These are phyloP conservation scores for Xyrichtys novacula DNA, from an alignment of 2,797 vertebrate genomes.

Conservation along the genomic window DNA sequence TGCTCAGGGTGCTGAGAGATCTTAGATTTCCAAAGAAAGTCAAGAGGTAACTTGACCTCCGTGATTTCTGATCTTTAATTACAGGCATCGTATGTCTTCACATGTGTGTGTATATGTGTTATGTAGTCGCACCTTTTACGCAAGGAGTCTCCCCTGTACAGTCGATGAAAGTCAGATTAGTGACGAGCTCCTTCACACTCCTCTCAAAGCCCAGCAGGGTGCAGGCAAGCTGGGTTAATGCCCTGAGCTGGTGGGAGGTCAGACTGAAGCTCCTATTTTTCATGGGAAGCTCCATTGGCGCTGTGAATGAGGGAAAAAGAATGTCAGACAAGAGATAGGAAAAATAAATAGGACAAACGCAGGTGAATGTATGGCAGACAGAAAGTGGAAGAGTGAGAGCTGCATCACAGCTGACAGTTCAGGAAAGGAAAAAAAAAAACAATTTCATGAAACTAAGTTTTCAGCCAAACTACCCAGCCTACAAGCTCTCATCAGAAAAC, in stretches of 20 bases:
- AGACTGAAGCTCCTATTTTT: slow-evolving; percentile 86
- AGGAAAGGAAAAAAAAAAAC: slow-evolving; percentile 60
- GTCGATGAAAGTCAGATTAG: slow-evolving; percentile 84
- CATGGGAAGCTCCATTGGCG: slow-evolving; percentile 79
- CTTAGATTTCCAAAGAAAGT: background rate
- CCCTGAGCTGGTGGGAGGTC: slow-evolving; percentile 89
- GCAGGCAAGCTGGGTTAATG: slow-evolving; percentile 87
- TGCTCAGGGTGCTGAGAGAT: background rate
- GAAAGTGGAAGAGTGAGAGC: slow-evolving; percentile 25
- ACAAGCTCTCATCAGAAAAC: slow-evolving; percentile 67
- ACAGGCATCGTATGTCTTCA: background rate
- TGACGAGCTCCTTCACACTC: slow-evolving; percentile 84
- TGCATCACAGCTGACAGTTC: slow-evolving; percentile 52
- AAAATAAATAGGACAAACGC: slow-evolving; percentile 29
- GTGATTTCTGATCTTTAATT: background rate
- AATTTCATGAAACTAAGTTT: slow-evolving; percentile 58
- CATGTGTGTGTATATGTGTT: background rate
- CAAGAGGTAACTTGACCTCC: too few relatives aligned
- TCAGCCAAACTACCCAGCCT: slow-evolving; percentile 48
- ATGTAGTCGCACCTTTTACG: slow-evolving; percentile 85
- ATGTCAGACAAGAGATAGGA: slow-evolving; percentile 20
- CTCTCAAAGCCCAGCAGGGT: slow-evolving; percentile 90
- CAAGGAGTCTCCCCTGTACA: slow-evolving; percentile 78
- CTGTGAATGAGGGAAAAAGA: slow-evolving; percentile 65
- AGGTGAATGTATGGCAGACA: slow-evolving; percentile 34